phyloP scores from a whole-genome alignment of 2,888 invertebrate species.

The Adelognathus sp. region DNA sequence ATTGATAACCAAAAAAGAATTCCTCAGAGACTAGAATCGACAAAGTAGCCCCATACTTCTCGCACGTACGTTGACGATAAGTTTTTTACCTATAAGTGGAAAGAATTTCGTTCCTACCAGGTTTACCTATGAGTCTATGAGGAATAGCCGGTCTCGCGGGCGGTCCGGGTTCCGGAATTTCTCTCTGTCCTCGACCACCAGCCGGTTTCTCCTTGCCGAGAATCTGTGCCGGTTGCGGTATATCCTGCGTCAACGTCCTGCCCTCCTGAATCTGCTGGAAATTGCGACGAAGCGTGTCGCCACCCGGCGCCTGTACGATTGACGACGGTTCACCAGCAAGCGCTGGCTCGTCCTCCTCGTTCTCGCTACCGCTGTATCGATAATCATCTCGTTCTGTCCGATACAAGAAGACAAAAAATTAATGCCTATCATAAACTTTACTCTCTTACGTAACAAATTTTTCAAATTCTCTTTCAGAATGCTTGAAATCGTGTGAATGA shows the following conservation, averaged over 20 bases:
- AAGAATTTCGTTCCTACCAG: neutral
- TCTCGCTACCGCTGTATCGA: constrained; percentile 97
- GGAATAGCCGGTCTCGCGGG: constrained; percentile 94
- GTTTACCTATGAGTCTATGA: constrained; percentile 90
- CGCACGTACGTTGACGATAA: too few relatives aligned
- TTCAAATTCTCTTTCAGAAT: too few relatives aligned
- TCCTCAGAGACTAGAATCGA: too few relatives aligned
- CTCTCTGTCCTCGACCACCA: constrained; percentile 77
- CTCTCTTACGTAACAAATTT: too few relatives aligned
- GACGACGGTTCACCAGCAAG: constrained; percentile 97
- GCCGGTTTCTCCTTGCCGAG: constrained; percentile 74
- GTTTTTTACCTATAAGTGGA: too few relatives aligned
- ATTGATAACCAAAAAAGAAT: too few relatives aligned
- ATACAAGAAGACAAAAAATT: constrained; percentile 33
- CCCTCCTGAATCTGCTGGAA: constrained; percentile 98
- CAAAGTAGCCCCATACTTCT: too few relatives aligned
- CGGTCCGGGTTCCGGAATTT: constrained; percentile 91
- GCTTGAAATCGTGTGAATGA: too few relatives aligned
- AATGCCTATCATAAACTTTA: neutral
- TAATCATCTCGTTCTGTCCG: constrained; percentile 81
- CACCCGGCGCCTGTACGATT: constrained; percentile 94
- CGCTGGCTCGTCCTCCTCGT: constrained; percentile 96
- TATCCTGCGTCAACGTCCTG: constrained; percentile 84
- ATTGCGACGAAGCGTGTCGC: constrained; percentile 97
- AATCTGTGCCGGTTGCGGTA: constrained; percentile 75